Percentiles rank a stretch among this genome's conserved stretches.
These are phyloP conservation scores for Amblyjoppa proteus DNA, from an alignment of 2,888 invertebrate genomes.

Conservation along the genomic window DNA sequence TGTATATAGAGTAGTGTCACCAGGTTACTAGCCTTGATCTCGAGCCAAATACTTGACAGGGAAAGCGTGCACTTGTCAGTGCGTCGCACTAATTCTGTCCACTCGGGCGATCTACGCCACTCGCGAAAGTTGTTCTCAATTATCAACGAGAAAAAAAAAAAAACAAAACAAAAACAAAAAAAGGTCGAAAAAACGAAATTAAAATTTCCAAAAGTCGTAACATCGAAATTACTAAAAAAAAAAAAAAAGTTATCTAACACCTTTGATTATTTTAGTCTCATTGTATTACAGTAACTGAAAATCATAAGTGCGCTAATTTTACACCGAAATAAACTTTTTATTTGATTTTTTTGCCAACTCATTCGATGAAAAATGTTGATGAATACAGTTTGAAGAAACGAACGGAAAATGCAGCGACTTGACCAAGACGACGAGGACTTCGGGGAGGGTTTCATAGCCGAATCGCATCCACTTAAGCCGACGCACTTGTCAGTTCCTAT, in stretches of 20 bases:
- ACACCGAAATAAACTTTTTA: background rate
- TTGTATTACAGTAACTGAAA: background rate
- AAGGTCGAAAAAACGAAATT: background rate
- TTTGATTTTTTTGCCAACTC: background rate
- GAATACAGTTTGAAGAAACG: conserved; percentile 34
- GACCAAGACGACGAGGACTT: conserved; percentile 83
- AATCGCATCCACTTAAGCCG: conserved; percentile 86
- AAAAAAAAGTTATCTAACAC: background rate
- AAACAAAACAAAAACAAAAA: background rate
- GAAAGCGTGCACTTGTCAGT: conserved; percentile 80
- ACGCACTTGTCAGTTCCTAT: conserved; percentile 85
- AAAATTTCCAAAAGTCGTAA: background rate
- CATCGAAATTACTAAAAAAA: background rate
- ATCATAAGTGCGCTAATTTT: background rate
- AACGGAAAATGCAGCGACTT: conserved; percentile 70
- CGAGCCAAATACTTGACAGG: conserved; percentile 81
- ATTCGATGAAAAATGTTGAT: background rate
- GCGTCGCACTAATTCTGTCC: conserved; percentile 77
- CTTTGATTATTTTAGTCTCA: background rate
- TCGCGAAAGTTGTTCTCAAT: conserved; percentile 30
- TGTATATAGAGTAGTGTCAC: conserved; percentile 71
- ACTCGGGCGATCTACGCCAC: conserved; percentile 70
- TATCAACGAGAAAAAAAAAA: conserved; percentile 18
- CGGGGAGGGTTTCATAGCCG: conserved; percentile 86
- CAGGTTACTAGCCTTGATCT: conserved; percentile 83